Percentiles rank a stretch among this genome's conserved stretches.
These are phyloP conservation scores for Acomys russatus DNA, from an alignment of 2,797 vertebrate genomes.

Conservation along the genomic window DNA sequence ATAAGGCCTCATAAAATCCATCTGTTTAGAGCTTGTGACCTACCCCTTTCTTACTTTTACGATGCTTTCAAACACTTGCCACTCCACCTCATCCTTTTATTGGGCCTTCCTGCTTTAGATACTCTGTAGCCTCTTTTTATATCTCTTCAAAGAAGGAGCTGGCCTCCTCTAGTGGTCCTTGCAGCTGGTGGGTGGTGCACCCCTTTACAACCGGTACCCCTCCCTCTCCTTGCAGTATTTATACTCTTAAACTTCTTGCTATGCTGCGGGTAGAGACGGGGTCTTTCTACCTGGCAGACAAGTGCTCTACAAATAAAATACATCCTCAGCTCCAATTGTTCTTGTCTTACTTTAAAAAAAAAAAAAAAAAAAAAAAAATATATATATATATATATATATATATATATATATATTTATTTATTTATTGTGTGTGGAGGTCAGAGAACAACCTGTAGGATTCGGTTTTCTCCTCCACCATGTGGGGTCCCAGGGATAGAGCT, in stretches of 20 bases:
- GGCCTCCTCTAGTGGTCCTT: background rate
- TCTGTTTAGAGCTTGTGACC: background rate
- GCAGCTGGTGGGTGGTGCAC: background rate
- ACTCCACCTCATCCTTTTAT: background rate
- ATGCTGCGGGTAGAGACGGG: background rate
- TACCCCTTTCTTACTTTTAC: conserved; percentile 15
- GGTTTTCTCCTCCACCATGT: background rate
- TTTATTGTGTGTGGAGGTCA: background rate
- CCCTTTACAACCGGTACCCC: background rate
- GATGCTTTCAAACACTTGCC: background rate
- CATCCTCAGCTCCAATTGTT: too few species aligned
- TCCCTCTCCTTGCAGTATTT: too few species aligned
- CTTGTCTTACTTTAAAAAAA: background rate
- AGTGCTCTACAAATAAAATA: background rate
- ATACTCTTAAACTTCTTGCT: background rate
- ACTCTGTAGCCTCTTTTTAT: background rate
- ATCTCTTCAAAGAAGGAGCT: background rate
- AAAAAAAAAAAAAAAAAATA: too few species aligned
- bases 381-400: too few species aligned
- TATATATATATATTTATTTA: too few species aligned
- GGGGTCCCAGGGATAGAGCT: background rate
- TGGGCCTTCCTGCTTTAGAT: background rate
- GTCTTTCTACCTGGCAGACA: background rate
- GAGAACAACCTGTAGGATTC: background rate
- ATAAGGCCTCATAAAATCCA: background rate